phyloP scores from a whole-genome alignment of 2,797 vertebrate species.

The Sebastes cheni region DNA sequence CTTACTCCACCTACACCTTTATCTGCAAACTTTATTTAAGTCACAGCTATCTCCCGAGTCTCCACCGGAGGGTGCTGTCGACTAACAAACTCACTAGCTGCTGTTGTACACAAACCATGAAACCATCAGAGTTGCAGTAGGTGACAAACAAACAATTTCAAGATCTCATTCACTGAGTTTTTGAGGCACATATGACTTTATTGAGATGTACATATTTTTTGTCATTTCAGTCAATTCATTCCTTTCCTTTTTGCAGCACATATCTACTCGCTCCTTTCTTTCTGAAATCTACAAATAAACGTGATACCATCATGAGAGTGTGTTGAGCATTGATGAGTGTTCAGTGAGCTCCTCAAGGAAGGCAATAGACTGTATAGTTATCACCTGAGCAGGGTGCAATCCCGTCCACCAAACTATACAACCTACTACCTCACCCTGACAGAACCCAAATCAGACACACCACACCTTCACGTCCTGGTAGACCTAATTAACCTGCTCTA shows the following conservation, averaged over 20 bases:
- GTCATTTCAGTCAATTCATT: background rate
- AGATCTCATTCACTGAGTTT: constrained; percentile 18
- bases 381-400: constrained; percentile 90
- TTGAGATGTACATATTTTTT: constrained; percentile 47
- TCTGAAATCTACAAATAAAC: constrained; percentile 25
- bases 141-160: constrained; percentile 6
- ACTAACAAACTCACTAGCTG: constrained; percentile 16
- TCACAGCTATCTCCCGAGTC: background rate
- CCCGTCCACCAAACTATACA: constrained; percentile 97
- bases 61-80: constrained; percentile 65
- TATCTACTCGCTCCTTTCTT: background rate
- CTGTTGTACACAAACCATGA: background rate
- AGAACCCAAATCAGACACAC: constrained; percentile 62
- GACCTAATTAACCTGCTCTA: background rate
- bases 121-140: background rate
- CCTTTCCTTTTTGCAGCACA: constrained; percentile 6
- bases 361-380: constrained; percentile 98
- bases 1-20: no score
- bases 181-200: constrained; percentile 46
- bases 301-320: background rate
- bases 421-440: constrained; percentile 95
- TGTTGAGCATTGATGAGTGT: constrained; percentile 28
- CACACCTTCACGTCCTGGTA: background rate
- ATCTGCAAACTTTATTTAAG: background rate
- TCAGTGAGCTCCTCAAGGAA: constrained; percentile 86